phyloP scores from a whole-genome alignment of 2,888 invertebrate species.

The Lasioglossum figueresi region DNA sequence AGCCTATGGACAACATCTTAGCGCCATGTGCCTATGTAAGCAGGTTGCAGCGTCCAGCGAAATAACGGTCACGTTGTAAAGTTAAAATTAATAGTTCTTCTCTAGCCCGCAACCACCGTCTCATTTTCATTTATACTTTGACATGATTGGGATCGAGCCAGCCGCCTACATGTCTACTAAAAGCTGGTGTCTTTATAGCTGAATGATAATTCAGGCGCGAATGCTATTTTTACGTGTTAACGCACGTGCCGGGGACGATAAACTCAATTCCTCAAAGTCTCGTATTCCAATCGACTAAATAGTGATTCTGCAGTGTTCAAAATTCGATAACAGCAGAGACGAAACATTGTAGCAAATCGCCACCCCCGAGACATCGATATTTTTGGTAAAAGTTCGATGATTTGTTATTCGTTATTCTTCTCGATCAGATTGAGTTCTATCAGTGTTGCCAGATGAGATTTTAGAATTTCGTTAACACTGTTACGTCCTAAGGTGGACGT shows the following conservation, averaged over 20 bases:
- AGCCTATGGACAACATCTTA: background rate
- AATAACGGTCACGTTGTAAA: background rate
- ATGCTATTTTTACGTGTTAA: constrained; percentile 49
- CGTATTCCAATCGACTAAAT: background rate
- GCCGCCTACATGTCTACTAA: constrained; percentile 54
- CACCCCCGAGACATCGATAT: background rate
- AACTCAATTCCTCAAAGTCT: constrained; percentile 11
- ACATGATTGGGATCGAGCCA: constrained; percentile 59
- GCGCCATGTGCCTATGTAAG: constrained; percentile 1
- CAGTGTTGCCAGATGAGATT: too few species aligned
- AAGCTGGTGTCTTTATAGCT: constrained; percentile 28
- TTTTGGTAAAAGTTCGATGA: background rate
- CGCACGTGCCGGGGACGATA: constrained; percentile 26
- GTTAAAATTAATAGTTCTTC: constrained; percentile 40
- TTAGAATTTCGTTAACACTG: too few species aligned
- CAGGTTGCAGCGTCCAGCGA: background rate
- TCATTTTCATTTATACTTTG: constrained; percentile 58
- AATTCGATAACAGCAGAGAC: background rate
- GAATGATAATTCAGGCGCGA: constrained; percentile 38
- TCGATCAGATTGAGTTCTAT: background rate
- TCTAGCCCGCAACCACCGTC: constrained; percentile 7
- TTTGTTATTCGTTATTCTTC: background rate
- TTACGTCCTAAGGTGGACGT: too few species aligned
- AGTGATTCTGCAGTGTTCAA: too few species aligned
- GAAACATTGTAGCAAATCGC: background rate